A percentile compares a stretch with the other conserved stretches of the same genome.
Conservation (phyloP, 1,140 invertebrate genomes). For the Globodera rostochiensis region DNA sequence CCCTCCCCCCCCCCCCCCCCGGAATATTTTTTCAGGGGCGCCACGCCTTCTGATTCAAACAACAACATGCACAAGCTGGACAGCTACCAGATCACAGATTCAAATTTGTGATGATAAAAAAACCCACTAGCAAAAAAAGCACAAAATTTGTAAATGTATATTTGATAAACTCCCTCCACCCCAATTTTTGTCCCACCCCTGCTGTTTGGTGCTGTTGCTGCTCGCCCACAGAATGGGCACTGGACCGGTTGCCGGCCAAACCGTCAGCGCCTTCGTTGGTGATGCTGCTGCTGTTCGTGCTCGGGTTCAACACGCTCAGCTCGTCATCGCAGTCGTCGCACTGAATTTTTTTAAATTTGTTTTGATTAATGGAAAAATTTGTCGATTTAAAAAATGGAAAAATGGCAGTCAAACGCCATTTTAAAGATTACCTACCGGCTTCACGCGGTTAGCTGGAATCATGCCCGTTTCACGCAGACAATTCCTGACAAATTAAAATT, state of each 20-base stretch:
- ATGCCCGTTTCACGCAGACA: conserved; percentile 81
- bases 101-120: too few species aligned
- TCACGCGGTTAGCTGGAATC: conserved; percentile 91
- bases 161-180: too few species aligned
- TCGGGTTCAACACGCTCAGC: conserved; percentile 31
- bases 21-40: too few species aligned
- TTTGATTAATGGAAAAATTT: not conserved
- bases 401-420: not conserved
- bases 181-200: too few species aligned
- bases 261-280: not conserved
- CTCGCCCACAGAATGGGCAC: conserved; percentile 35
- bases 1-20: too few species aligned
- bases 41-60: too few species aligned
- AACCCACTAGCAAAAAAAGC: too few species aligned
- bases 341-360: not conserved
- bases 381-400: not conserved
- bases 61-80: too few species aligned
- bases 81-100: too few species aligned
- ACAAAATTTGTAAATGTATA: too few species aligned
- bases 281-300: conserved; percentile 34
- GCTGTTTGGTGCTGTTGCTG: not conserved
- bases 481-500: conserved; percentile 71
- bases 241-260: conserved; percentile 41
- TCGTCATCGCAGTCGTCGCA: conserved; percentile 48
- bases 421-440: conserved; percentile 43